Conservation (phyloP, 2,888 invertebrate genomes). For the Acutogordius australiensis region DNA sequence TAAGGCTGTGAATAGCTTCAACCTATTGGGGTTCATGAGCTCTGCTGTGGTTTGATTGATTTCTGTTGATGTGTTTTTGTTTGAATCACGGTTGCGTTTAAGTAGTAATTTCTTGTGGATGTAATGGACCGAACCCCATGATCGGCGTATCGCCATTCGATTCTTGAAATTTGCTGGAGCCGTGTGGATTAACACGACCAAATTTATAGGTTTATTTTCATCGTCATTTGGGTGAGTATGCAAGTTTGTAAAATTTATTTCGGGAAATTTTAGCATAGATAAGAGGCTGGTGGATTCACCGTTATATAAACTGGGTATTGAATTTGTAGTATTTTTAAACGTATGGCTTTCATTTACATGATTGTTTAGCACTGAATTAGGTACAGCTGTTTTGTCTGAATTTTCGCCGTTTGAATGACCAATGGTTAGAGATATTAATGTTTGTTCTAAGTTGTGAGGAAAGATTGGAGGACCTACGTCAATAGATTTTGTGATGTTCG, state of each 20-base stretch:
- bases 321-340: not conserved
- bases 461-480: not conserved
- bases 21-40: no score
- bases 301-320: not conserved
- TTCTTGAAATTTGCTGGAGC: conserved; percentile 2
- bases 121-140: not conserved
- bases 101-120: not conserved
- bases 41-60: no score
- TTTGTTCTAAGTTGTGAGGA: no score
- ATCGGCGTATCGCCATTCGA: not conserved
- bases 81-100: no score
- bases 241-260: no score
- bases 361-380: not conserved
- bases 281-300: not conserved
- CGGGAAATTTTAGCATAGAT: no score
- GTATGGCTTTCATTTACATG: no score
- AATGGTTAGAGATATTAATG: no score
- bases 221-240: not conserved
- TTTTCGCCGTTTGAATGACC: no score
- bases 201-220: not conserved
- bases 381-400: not conserved
- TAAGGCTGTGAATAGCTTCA: no score
- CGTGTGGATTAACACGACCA: not conserved
- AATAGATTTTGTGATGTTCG: not conserved
- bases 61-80: no score